phyloP scores from a whole-genome alignment of 2,113 vertebrate species.

The Phrynosoma blainvillii region DNA sequence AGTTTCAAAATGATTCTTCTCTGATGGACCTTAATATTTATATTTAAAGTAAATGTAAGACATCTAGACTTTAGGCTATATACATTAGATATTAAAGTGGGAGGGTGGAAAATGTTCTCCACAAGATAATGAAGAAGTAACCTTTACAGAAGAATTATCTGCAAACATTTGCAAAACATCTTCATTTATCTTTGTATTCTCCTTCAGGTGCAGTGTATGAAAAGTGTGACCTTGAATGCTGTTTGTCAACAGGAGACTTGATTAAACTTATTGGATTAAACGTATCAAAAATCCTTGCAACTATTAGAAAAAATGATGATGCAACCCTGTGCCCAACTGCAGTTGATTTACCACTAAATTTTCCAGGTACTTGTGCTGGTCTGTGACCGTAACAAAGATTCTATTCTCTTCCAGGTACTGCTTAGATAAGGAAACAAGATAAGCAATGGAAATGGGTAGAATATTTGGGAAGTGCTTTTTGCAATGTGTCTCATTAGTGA shows the following conservation, averaged over 20 bases:
- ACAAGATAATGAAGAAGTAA: not conserved
- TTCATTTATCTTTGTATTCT: conserved; percentile 48
- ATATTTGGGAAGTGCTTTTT: not conserved
- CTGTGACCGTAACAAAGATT: no score
- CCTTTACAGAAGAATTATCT: not conserved
- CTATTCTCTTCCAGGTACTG: conserved; percentile 77
- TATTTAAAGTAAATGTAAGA: not conserved
- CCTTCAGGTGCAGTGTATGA: conserved; percentile 82
- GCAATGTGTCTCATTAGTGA: not conserved
- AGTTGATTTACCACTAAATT: conserved; percentile 81
- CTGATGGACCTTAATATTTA: not conserved
- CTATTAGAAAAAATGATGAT: conserved; percentile 66
- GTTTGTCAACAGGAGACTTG: conserved; percentile 84
- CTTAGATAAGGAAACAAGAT: conserved; percentile 34
- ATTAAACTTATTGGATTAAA: conserved; percentile 84
- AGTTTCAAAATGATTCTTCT: not conserved
- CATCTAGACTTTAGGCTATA: not conserved
- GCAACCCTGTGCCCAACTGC: conserved; percentile 52
- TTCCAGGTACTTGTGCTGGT: conserved; percentile 77
- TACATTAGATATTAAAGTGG: not conserved
- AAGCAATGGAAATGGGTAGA: not conserved
- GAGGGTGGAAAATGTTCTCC: not conserved
- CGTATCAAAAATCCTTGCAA: conserved; percentile 81
- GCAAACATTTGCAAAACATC: conserved; percentile 27
- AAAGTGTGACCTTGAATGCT: conserved; percentile 83